Evolutionary conservation across 1,140 invertebrate genomes (phyloP).

Genomic region (Scaptodrosophila lebanonensis): DNA sequence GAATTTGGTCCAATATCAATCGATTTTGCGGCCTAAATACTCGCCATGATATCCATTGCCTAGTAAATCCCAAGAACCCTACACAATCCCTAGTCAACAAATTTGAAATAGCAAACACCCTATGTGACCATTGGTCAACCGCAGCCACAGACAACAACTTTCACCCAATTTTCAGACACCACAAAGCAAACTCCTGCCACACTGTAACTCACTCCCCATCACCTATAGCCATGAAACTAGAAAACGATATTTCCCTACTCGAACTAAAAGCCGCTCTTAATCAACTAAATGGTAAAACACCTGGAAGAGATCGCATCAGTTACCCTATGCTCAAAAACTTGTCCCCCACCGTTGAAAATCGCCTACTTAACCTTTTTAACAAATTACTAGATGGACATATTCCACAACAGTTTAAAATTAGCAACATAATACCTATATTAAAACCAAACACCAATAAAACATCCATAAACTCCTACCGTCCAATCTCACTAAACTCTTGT

Average conservation of each 20-base stretch:
- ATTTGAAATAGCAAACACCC: no score
- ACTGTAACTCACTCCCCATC: neutral
- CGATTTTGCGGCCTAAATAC: constrained; percentile 5
- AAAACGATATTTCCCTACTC: neutral
- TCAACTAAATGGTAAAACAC: neutral
- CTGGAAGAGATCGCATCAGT: no score
- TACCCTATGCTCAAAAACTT: neutral
- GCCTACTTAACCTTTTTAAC: no score
- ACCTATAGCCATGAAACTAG: no score
- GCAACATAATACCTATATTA: no score
- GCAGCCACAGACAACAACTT: neutral
- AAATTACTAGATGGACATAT: no score
- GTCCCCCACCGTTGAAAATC: no score
- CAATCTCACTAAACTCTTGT: no score
- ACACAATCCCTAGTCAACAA: neutral
- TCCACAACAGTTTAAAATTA: no score
- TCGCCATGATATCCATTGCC: neutral
- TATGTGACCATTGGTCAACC: no score
- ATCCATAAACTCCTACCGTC: no score
- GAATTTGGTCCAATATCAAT: constrained; percentile 17
- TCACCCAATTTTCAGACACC: neutral
- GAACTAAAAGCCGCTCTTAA: neutral
- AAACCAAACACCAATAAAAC: no score
- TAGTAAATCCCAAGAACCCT: neutral
- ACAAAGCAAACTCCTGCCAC: neutral